Conservation (phyloP, 2,797 vertebrate genomes). For the Platalea minor region DNA sequence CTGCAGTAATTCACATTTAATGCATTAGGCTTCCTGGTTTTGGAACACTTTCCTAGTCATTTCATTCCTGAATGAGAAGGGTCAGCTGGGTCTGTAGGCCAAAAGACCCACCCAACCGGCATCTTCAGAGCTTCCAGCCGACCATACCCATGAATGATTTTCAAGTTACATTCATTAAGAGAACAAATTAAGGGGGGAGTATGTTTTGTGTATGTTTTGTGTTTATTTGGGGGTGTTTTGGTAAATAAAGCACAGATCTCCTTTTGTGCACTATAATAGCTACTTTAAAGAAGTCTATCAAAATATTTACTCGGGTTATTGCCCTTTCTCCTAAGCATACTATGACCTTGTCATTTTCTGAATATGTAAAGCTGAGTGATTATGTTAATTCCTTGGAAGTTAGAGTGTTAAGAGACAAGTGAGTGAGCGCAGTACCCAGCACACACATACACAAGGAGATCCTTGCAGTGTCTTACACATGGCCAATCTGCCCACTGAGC, state of each 20-base stretch:
- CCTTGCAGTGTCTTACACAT: neutral
- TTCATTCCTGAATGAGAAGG: neutral
- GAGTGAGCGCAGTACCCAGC: neutral
- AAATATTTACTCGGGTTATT: neutral
- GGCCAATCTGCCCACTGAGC: neutral
- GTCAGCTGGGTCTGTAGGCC: neutral
- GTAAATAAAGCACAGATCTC: neutral
- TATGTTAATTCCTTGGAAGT: neutral
- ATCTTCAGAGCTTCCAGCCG: neutral
- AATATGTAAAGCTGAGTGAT: neutral
- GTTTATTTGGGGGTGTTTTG: neutral
- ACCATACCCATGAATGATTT: neutral
- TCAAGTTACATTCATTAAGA: neutral
- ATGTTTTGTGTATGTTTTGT: neutral
- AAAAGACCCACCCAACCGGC: neutral
- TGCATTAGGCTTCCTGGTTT: neutral
- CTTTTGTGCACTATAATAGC: neutral
- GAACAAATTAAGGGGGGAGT: neutral
- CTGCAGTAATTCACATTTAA: neutral
- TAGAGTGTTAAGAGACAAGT: neutral
- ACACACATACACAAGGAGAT: neutral
- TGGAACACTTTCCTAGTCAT: neutral
- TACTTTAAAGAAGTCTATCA: neutral
- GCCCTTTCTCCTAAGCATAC: neutral
- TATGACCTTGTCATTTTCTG: neutral